Percentiles rank a stretch among this genome's conserved stretches.
Conservation (phyloP, 2,113 vertebrate genomes). For the Triplophysa siluroides region DNA sequence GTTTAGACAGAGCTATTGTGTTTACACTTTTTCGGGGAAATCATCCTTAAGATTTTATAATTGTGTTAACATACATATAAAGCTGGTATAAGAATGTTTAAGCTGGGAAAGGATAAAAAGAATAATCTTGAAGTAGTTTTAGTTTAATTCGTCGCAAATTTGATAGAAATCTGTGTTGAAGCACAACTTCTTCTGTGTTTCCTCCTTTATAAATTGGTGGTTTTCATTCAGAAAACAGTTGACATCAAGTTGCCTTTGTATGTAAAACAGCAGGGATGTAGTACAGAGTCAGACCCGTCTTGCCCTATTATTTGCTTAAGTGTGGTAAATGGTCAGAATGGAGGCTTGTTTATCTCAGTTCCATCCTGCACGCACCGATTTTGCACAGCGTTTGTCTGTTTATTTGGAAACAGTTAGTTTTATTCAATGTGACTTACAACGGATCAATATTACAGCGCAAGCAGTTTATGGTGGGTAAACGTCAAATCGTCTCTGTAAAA, state of each 20-base stretch:
- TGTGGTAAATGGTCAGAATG: background rate
- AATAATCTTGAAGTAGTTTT: too few relatives aligned
- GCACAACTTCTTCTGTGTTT: background rate
- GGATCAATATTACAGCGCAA: too few relatives aligned
- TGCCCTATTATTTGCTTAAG: background rate
- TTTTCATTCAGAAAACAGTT: background rate
- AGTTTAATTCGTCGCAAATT: background rate
- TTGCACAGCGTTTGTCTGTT: background rate
- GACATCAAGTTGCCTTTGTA: background rate
- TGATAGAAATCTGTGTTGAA: background rate
- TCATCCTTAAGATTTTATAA: too few relatives aligned
- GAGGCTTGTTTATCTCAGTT: background rate
- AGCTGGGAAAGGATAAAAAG: too few relatives aligned
- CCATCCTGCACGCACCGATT: background rate
- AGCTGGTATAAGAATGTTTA: too few relatives aligned
- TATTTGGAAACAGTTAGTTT: background rate
- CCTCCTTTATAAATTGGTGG: background rate
- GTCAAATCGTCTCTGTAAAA: too few relatives aligned
- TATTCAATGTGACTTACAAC: background rate
- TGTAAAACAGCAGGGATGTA: background rate
- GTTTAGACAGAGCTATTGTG: too few relatives aligned
- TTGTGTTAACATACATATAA: too few relatives aligned
- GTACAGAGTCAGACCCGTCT: background rate
- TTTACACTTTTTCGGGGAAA: too few relatives aligned
- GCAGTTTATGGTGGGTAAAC: too few relatives aligned